Conservation (phyloP, 2,888 invertebrate species). For the Torymus auratus region DNA sequence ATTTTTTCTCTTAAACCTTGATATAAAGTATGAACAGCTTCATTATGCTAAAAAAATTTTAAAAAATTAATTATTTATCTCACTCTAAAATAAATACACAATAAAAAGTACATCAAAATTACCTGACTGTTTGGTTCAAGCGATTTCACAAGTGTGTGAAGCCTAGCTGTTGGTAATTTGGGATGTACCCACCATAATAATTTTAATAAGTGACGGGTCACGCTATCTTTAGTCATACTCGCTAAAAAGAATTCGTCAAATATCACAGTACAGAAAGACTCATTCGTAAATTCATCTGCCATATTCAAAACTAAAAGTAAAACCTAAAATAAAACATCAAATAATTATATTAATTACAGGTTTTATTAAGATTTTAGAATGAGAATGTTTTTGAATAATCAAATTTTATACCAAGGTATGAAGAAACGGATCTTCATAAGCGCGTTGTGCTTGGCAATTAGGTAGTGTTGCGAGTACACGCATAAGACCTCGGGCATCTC, state of each 20-base stretch:
- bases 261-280: conserved; percentile 95
- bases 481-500: conserved; percentile 81
- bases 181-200: conserved; percentile 93
- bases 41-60: conserved; percentile 84
- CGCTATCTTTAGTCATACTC: conserved; percentile 92
- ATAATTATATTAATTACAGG: neutral
- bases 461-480: conserved; percentile 93
- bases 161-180: conserved; percentile 87
- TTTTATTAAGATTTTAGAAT: conserved; percentile 12
- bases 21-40: conserved; percentile 89
- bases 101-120: conserved; percentile 54
- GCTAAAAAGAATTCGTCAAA: conserved; percentile 98
- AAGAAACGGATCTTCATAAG: conserved; percentile 96
- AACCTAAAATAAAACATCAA: conserved; percentile 74
- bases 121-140: conserved; percentile 81
- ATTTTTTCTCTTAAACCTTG: conserved; percentile 88
- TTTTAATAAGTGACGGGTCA: conserved; percentile 92
- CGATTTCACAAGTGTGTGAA: conserved; percentile 89
- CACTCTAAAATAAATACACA: conserved; percentile 15
- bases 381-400: conserved; percentile 16
- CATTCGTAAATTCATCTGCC: conserved; percentile 94
- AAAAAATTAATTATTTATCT: conserved; percentile 9
- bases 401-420: conserved; percentile 86
- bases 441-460: conserved; percentile 92
- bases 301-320: conserved; percentile 88